Conservation (phyloP, 2,888 invertebrate genomes). For the Phoronis australis region DNA sequence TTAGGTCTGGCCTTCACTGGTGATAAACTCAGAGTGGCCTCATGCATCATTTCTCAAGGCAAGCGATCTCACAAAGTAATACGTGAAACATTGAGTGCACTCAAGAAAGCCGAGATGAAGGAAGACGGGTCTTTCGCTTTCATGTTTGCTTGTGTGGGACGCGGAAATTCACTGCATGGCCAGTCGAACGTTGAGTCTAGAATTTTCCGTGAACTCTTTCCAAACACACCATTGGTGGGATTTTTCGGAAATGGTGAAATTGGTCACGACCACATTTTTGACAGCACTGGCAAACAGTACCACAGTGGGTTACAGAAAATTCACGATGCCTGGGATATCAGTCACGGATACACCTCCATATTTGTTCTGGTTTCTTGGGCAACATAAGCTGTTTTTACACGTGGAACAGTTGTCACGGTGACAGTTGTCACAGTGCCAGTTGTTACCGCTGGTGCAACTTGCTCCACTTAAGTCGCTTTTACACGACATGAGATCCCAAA, state of each 20-base stretch:
- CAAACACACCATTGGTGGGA: conserved; percentile 54
- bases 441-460: no score
- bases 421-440: no score
- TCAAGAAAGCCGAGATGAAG: conserved; percentile 24
- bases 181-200: conserved; percentile 49
- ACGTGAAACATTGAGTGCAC: conserved; percentile 21
- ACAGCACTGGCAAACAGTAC: no score
- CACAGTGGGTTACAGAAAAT: no score
- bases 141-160: conserved; percentile 55
- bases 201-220: conserved; percentile 51
- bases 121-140: conserved; percentile 43
- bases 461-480: no score
- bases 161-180: conserved; percentile 44
- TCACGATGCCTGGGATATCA: no score
- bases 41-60: conserved; percentile 24
- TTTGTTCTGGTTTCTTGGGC: no score
- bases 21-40: conserved; percentile 23
- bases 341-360: no score
- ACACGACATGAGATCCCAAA: no score
- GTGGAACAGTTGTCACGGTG: no score
- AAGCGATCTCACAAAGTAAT: conserved; percentile 18
- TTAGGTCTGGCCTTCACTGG: conserved; percentile 32
- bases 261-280: conserved; percentile 44
- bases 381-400: no score
- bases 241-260: conserved; percentile 56